Base-by-base conservation (phyloP, 1,140 invertebrate genomes). In the Trachymyrmex cornetzi region DNA sequence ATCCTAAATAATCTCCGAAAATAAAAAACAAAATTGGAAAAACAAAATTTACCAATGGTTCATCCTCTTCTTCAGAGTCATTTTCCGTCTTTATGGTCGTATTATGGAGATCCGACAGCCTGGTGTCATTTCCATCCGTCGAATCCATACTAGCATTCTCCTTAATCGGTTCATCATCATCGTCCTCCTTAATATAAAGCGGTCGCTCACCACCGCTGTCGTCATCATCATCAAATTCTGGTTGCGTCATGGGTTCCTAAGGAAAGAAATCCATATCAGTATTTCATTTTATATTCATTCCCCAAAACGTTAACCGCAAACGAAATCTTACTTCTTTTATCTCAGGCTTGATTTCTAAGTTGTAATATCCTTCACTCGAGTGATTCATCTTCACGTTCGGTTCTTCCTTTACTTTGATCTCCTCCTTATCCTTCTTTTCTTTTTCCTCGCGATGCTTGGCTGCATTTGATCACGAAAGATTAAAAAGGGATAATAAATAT, bases 11-110 rank as follows among this genome's bases (percentile, higher is more conserved):
- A 67, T 81, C 0, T 27, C 34, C 5, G 0, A 44, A 44, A 11
- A 12, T 44, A 44, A 44, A 44, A 11, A 44, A 44, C 38, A 44
- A 9, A 44, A 5, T n/a, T 50, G 34, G 55, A 86, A 69, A 85
- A 82, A 22, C 3, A 64, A 85, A 38, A 74, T 64, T 59, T 96
- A 98, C 97, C 96, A 98, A 94, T 85, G 98, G 98, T 66, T 97
- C 93, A 95, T 98, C 98, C 95, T 98, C 98, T 94, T 98, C 98
- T 88, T 98, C 97, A 90, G 96, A 96, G 14, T 97, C 96, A 77
- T 96, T 96, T 92, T 95, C 92, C 82, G 94, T 93, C 91, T 95
- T 94, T 5, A 95, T 6, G n/a, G 95, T 95, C 55, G 93, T 95
- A 77, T 95, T 95, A 74, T 95, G 94, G 38, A 95, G 92, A 81